Evolutionary conservation across 1,140 invertebrate species (phyloP).

Genomic region (Venustaconcha ellipsiformis): DNA sequence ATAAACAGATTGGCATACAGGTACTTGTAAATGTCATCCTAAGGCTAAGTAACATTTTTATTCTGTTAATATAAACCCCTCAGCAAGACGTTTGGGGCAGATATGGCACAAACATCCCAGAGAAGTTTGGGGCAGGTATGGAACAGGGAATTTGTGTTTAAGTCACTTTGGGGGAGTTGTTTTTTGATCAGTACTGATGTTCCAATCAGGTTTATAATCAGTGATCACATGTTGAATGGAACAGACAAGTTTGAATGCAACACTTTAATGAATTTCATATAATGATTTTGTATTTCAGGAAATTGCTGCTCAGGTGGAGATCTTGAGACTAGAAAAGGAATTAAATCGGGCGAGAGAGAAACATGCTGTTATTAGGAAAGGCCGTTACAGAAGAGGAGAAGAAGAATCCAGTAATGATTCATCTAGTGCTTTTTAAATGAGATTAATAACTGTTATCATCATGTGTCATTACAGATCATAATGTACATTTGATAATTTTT

Average conservation of each 20-base stretch:
- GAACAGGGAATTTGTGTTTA: neutral
- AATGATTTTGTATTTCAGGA: slow-evolving; percentile 52
- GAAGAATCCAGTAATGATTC: slow-evolving; percentile 51
- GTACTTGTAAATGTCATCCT: no score
- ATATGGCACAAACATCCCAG: neutral
- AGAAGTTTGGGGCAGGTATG: neutral
- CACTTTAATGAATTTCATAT: neutral
- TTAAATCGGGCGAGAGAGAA: slow-evolving; percentile 91
- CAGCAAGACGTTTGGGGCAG: no score
- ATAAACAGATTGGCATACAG: no score
- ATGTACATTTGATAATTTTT: no score
- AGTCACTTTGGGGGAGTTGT: neutral
- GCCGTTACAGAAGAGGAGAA: slow-evolving; percentile 67
- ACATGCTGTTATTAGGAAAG: slow-evolving; percentile 75
- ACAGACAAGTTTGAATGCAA: neutral
- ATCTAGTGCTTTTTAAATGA: slow-evolving; percentile 1
- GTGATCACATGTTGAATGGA: neutral
- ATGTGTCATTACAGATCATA: no score
- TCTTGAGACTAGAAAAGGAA: slow-evolving; percentile 93
- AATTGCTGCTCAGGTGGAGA: slow-evolving; percentile 76
- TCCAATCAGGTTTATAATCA: neutral
- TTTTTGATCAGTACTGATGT: neutral
- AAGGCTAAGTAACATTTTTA: no score
- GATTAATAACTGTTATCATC: no score
- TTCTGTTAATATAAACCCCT: no score